Conservation (phyloP, 2,113 vertebrate species). For the Chascanopsetta lugubris region DNA sequence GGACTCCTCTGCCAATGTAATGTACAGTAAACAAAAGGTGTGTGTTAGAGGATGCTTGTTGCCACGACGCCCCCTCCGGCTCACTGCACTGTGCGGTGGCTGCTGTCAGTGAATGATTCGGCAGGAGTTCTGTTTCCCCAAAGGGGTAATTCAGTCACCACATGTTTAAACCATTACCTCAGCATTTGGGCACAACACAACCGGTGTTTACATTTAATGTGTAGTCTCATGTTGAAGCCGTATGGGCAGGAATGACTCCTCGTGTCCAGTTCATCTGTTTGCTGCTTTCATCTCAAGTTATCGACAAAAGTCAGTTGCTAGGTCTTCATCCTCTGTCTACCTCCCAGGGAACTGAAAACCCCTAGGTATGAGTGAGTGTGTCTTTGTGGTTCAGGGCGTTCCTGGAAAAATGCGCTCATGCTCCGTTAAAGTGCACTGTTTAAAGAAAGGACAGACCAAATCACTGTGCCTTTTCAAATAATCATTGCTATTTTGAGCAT, state of each 20-base stretch:
- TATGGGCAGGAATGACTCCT: not conserved
- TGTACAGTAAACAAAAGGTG: conserved; percentile 36
- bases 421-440: conserved; percentile 19
- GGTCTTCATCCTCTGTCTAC: not conserved
- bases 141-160: conserved; percentile 35
- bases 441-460: conserved; percentile 11
- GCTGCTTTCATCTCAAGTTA: not conserved
- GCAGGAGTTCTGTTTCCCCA: conserved; percentile 26
- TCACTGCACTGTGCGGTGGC: conserved; percentile 30
- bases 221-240: conserved; percentile 3
- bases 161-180: conserved; percentile 62
- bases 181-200: conserved; percentile 23
- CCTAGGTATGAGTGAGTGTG: not conserved
- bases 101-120: conserved; percentile 36
- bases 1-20: conserved; percentile 30
- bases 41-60: conserved; percentile 27
- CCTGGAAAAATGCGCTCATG: conserved; percentile 22
- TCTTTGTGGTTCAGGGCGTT: conserved; percentile 18
- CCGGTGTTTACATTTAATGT: conserved; percentile 35
- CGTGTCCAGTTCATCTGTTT: too few relatives aligned
- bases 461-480: conserved; percentile 19
- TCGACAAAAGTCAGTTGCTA: not conserved
- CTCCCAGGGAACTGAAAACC: too few relatives aligned
- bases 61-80: conserved; percentile 41
- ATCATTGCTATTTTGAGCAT: conserved; percentile 7